Percentiles rank a stretch among this genome's conserved stretches.
Conservation (phyloP, 2,113 vertebrate genomes). For the Halichoerus grypus region DNA sequence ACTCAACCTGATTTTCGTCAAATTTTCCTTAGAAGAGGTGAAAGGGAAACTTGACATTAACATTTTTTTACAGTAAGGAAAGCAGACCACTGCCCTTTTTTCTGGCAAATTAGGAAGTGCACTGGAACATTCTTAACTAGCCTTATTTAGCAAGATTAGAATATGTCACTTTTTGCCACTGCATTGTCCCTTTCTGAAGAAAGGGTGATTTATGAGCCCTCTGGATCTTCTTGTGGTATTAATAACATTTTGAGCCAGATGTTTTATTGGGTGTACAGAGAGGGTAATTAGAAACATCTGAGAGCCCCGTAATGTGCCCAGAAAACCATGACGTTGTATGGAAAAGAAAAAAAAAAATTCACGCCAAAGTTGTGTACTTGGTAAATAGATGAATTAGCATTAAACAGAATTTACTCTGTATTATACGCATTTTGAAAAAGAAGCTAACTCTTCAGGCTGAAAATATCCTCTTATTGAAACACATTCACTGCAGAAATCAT, state of each 20-base stretch:
- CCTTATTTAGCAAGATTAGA: slow-evolving; percentile 63
- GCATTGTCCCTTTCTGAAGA: slow-evolving; percentile 68
- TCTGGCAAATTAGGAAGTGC: neutral
- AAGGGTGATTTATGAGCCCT: slow-evolving; percentile 67
- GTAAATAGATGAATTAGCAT: slow-evolving; percentile 58
- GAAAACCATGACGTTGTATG: slow-evolving; percentile 42
- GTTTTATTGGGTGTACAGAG: slow-evolving; percentile 81
- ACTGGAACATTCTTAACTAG: neutral
- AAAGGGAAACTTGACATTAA: slow-evolving; percentile 47
- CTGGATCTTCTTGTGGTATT: slow-evolving; percentile 67
- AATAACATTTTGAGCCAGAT: slow-evolving; percentile 69
- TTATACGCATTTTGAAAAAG: slow-evolving; percentile 38
- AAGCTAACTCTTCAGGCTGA: slow-evolving; percentile 54
- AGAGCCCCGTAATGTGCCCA: slow-evolving; percentile 54
- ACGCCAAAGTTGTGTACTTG: slow-evolving; percentile 30
- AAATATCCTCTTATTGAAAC: slow-evolving; percentile 67
- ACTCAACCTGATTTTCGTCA: slow-evolving; percentile 33
- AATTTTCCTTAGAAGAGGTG: slow-evolving; percentile 43
- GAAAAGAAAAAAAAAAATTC: slow-evolving; percentile 43
- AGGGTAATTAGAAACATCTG: slow-evolving; percentile 83
- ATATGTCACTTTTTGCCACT: slow-evolving; percentile 57
- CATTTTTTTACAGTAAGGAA: neutral
- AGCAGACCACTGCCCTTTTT: neutral
- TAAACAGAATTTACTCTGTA: slow-evolving; percentile 46
- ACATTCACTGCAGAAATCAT: slow-evolving; percentile 64